Evolutionary conservation across 2,888 invertebrate species (phyloP).

Genomic region (Agriopis marginaria): DNA sequence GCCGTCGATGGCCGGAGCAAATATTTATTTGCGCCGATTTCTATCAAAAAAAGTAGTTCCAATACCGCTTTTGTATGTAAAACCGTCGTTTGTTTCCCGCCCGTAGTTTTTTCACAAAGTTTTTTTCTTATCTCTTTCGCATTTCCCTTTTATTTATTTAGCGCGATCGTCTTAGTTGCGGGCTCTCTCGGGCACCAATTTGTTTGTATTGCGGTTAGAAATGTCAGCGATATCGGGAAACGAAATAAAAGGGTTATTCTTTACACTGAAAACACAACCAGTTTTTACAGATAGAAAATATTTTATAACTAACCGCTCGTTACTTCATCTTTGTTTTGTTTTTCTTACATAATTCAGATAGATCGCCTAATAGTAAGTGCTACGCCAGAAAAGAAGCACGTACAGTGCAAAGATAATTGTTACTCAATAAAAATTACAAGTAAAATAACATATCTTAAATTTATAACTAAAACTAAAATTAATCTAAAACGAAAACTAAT

Average conservation of each 20-base stretch:
- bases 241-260: slow-evolving; percentile 8
- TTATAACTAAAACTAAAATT: too few relatives aligned
- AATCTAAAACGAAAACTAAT: too few relatives aligned
- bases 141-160: slow-evolving; percentile 34
- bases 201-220: slow-evolving; percentile 13
- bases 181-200: slow-evolving; percentile 24
- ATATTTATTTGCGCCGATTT: slow-evolving; percentile 56
- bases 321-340: too few relatives aligned
- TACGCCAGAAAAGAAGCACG: too few relatives aligned
- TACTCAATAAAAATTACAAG: too few relatives aligned
- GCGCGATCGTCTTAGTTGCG: slow-evolving; percentile 24
- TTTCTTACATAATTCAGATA: too few relatives aligned
- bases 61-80: slow-evolving; percentile 38
- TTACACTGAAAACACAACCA: slow-evolving; percentile 3
- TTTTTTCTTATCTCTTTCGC: slow-evolving; percentile 25
- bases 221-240: slow-evolving; percentile 16
- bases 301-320: too few relatives aligned
- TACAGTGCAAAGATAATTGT: too few relatives aligned
- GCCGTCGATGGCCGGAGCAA: slow-evolving; percentile 49
- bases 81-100: slow-evolving; percentile 39
- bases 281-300: background rate
- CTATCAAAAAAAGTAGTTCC: slow-evolving; percentile 35
- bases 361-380: too few relatives aligned
- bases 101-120: slow-evolving; percentile 30
- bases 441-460: too few relatives aligned